Conservation (phyloP, 2,888 invertebrate genomes). For the Drosophila pseudotalamancana region DNA sequence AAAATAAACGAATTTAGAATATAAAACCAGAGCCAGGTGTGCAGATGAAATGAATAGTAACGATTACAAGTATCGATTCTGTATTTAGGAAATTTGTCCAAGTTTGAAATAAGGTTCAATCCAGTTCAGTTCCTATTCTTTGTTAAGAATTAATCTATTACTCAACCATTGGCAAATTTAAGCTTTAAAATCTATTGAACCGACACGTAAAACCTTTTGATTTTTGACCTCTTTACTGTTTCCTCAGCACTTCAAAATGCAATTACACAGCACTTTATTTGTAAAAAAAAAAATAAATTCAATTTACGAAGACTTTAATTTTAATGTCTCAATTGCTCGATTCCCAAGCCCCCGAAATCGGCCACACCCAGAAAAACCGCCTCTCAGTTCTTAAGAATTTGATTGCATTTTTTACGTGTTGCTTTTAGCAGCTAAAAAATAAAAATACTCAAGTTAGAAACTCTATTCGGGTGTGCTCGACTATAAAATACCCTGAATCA, state of each 20-base stretch:
- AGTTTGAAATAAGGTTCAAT: too few relatives aligned
- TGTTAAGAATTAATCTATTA: not conserved
- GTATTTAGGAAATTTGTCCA: too few relatives aligned
- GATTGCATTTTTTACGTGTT: conserved; percentile 45
- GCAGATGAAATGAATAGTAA: too few relatives aligned
- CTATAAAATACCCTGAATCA: too few relatives aligned
- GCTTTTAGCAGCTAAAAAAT: conserved; percentile 44
- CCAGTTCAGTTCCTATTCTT: not conserved
- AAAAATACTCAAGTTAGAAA: too few relatives aligned
- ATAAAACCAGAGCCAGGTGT: too few relatives aligned
- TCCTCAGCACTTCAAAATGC: conserved; percentile 7
- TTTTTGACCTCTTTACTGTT: not conserved
- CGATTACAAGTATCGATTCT: too few relatives aligned
- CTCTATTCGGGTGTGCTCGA: too few relatives aligned
- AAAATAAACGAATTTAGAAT: too few relatives aligned
- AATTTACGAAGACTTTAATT: conserved; percentile 32
- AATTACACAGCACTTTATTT: conserved; percentile 27
- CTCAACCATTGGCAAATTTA: not conserved
- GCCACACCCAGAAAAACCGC: conserved; percentile 30
- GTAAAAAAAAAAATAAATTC: conserved; percentile 5
- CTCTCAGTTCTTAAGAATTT: conserved; percentile 39
- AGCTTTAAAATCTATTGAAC: not conserved
- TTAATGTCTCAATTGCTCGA: conserved; percentile 24
- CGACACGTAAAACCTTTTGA: not conserved
- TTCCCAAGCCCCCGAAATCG: not conserved